Evolutionary conservation across 2,797 vertebrate species (phyloP), one percentile per base, ranked within the genome.

Genomic region (Oophaga sylvatica): DNA sequence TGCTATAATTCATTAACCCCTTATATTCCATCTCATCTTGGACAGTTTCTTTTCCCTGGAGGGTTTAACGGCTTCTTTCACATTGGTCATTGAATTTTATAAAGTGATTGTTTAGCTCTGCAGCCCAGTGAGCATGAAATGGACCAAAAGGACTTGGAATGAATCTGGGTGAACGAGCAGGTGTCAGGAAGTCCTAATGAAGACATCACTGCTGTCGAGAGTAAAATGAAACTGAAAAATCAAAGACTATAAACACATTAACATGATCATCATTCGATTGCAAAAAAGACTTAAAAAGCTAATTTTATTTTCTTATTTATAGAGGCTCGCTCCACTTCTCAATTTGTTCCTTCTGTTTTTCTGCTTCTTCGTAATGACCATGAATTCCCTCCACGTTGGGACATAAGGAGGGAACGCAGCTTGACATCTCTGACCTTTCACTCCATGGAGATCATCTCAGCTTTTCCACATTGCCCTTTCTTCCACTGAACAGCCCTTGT

Each of bases 21-120:
- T 41, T 22, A 15, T 7, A 29, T 83, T 22, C 56, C 68, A 53
- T 16, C 41, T 45, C 22, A 15, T 22, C 73, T 11, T 48, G 35
- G 41, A 41, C 17, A 22, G 1, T 2, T 10, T 56, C 31, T 20
- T 19, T 65, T 70, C 71, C 57, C n/a, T 0, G 6, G 57, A 59
- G 83, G 57, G 16, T 45, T 53, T 41, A 53, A 12, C n/a, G 15
- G 13, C 71, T 76, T 65, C 29, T 60, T 1, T 5, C 20, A 5
- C 35, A 16, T 65, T n/a, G 15, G 41, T 63, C 59, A 1, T 48
- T 17, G 2, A 20, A 20, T 20, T 8, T 75, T 81, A 78, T 16
- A 77, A 59, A 83, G 70, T 48, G 48, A 53, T 85, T 88, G 83
- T 85, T 73, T 48, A 22, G 5, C 83, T 81, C 70, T 16, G 70